Percentiles rank a stretch among this genome's conserved stretches.
These are phyloP conservation scores for Oreochromis mossambicus DNA, from an alignment of 2,797 vertebrate genomes.

Conservation along the genomic window DNA sequence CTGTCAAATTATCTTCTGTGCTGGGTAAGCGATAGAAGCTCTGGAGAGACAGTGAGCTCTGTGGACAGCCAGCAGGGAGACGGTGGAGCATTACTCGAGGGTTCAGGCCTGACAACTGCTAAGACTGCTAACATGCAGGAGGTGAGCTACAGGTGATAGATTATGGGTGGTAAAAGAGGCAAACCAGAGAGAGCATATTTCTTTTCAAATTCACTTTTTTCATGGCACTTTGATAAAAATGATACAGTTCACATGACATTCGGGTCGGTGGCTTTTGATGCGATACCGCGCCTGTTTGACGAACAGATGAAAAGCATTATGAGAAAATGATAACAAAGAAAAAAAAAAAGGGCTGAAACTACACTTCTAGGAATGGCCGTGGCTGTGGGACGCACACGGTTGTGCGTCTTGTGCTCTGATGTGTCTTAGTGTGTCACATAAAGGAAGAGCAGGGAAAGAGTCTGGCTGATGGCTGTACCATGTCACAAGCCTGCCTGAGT, in stretches of 20 bases:
- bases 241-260: constrained; percentile 35
- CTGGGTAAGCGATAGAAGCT: constrained; percentile 8
- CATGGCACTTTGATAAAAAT: constrained; percentile 31
- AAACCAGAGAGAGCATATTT: background rate
- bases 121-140: background rate
- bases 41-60: constrained; percentile 6
- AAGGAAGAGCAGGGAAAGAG: constrained; percentile 38
- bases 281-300: constrained; percentile 30
- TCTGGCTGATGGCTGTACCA: constrained; percentile 46
- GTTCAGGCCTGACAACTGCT: background rate
- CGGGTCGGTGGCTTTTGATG: constrained; percentile 42
- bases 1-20: constrained; percentile 36
- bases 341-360: constrained; percentile 25
- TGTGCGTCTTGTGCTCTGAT: constrained; percentile 27
- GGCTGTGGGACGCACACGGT: constrained; percentile 11
- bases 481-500: constrained; percentile 60
- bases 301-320: constrained; percentile 48
- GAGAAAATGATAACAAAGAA: constrained; percentile 11
- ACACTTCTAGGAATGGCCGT: constrained; percentile 29
- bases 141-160: constrained; percentile 6
- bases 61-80: constrained; percentile 12
- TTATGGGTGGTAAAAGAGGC: background rate
- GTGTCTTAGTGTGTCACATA: constrained; percentile 42
- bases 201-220: background rate
- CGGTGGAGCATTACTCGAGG: background rate